Conservation (phyloP, 1,140 invertebrate species). For the Ceratosolen fusciceps region DNA sequence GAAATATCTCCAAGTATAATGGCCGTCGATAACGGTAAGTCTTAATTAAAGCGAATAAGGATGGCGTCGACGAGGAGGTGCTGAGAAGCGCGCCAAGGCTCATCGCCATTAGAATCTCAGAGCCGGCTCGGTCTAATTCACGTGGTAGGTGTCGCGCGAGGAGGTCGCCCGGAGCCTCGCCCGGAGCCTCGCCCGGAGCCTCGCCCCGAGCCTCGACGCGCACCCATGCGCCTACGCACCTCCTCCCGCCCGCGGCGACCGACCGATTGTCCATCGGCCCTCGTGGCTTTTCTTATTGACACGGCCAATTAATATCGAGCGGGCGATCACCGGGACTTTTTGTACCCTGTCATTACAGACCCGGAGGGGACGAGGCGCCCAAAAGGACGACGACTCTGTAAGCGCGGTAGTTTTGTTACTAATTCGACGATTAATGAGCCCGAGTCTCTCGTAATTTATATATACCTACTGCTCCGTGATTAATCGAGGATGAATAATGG, state of each 20-base stretch:
- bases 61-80: constrained; percentile 10
- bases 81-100: constrained; percentile 39
- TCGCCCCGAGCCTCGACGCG: background rate
- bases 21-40: constrained; percentile 29
- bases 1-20: constrained; percentile 11
- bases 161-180: constrained; percentile 44
- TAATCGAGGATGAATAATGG: background rate
- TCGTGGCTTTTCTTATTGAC: background rate
- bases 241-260: no score
- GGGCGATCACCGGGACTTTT: background rate
- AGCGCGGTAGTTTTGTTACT: background rate
- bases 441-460: background rate
- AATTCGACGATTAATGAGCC: background rate
- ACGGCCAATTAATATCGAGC: background rate
- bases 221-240: background rate
- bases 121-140: constrained; percentile 53
- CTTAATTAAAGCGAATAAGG: constrained; percentile 40
- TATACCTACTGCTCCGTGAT: background rate
- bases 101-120: constrained; percentile 54
- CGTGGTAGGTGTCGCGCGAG: constrained; percentile 45
- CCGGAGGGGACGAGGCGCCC: background rate
- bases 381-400: background rate
- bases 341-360: background rate
- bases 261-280: background rate
- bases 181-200: constrained; percentile 45